These are phyloP conservation scores for Xylota segnis DNA, from an alignment of 2,888 invertebrate species.

Conservation along the genomic window DNA sequence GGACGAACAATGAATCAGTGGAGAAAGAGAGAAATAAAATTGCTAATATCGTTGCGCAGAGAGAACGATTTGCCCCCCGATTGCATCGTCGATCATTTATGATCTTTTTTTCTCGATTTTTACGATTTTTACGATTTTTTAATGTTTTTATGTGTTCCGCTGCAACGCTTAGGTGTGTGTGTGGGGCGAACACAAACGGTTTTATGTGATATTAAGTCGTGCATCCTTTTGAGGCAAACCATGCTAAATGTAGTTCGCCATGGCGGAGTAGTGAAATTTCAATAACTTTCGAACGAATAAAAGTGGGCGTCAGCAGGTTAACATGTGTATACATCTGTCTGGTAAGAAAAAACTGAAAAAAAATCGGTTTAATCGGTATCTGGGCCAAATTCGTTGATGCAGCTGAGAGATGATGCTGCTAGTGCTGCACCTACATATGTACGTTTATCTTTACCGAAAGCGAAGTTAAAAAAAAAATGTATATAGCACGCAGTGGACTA, in stretches of 20 bases:
- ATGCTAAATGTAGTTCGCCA: constrained; percentile 59
- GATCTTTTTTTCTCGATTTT: too few relatives aligned
- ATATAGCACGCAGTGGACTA: constrained; percentile 29
- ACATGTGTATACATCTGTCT: constrained; percentile 70
- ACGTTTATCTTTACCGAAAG: constrained; percentile 33
- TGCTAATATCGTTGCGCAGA: constrained; percentile 63
- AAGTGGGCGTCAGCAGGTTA: constrained; percentile 75
- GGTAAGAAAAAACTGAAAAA: constrained; percentile 29
- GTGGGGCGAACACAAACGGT: constrained; percentile 57
- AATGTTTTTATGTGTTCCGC: constrained; percentile 34
- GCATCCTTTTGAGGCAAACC: constrained; percentile 69
- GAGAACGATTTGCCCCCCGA: constrained; percentile 51
- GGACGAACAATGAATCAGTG: constrained; percentile 72
- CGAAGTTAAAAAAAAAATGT: not conserved
- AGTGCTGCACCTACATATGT: constrained; percentile 59
- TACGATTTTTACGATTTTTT: constrained; percentile 36
- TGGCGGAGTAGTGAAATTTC: constrained; percentile 67
- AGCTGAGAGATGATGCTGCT: constrained; percentile 47
- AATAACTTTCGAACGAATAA: constrained; percentile 68
- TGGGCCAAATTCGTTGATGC: constrained; percentile 65
- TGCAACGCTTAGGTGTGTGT: constrained; percentile 45
- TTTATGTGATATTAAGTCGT: constrained; percentile 63
- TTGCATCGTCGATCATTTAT: constrained; percentile 64
- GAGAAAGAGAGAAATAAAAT: constrained; percentile 53
- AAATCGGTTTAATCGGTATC: constrained; percentile 58